phyloP scores from a whole-genome alignment of 2,888 invertebrate genomes.

The Carpatolechia fugitivella region DNA sequence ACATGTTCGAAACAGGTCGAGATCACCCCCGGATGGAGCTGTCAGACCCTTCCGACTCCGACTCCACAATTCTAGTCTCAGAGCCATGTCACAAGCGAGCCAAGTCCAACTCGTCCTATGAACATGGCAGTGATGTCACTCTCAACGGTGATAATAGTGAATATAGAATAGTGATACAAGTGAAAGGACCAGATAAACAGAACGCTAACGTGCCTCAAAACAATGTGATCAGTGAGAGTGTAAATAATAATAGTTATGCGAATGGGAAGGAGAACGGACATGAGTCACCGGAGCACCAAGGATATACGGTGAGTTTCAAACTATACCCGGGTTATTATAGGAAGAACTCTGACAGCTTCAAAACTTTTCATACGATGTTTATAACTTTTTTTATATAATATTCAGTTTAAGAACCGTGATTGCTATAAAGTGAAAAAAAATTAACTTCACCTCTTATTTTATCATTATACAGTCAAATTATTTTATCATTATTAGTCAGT shows the following conservation, averaged over 20 bases:
- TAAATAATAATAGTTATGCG: conserved; percentile 67
- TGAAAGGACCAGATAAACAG: conserved; percentile 66
- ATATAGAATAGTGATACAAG: conserved; percentile 91
- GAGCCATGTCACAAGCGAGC: conserved; percentile 83
- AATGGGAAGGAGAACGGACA: conserved; percentile 69
- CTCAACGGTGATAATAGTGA: conserved; percentile 72
- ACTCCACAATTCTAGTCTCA: conserved; percentile 91
- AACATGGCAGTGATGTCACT: conserved; percentile 80
- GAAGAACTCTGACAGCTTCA: too few relatives aligned
- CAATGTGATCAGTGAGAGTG: conserved; percentile 40
- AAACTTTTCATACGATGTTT: too few relatives aligned
- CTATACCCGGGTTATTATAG: too few relatives aligned
- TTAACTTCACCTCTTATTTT: too few relatives aligned
- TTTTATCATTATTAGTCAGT: too few relatives aligned
- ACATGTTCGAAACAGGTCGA: conserved; percentile 87
- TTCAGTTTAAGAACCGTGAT: too few relatives aligned
- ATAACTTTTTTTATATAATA: too few relatives aligned
- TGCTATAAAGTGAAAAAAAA: too few relatives aligned
- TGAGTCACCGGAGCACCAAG: conserved; percentile 77
- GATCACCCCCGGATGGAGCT: conserved; percentile 91
- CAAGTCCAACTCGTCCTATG: conserved; percentile 68
- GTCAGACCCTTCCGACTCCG: conserved; percentile 93
- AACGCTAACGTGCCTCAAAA: conserved; percentile 39
- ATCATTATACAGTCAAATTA: not conserved
- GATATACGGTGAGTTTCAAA: conserved; percentile 72